These are phyloP conservation scores for Falcunculus frontatus DNA, from an alignment of 2,113 vertebrate species.

Conservation along the genomic window DNA sequence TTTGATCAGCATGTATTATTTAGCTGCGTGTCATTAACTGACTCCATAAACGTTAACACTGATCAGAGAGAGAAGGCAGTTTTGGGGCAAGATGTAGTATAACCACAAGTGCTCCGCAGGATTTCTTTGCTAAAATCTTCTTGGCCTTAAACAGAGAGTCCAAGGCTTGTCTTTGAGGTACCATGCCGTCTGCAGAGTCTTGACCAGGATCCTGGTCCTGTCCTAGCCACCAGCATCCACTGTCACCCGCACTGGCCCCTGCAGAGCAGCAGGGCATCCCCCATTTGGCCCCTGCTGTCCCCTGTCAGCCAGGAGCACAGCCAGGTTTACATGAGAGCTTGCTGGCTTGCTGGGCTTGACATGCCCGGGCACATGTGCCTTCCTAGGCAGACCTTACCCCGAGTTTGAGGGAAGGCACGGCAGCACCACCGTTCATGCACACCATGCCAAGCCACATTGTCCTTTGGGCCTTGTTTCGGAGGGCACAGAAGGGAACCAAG, in stretches of 20 bases:
- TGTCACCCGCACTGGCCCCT: rapidly evolving
- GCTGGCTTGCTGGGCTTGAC: not conserved
- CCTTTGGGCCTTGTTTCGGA: not conserved
- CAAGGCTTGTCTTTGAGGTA: not conserved
- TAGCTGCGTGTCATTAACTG: not conserved
- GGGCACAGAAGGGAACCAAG: not conserved
- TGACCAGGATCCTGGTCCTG: rapidly evolving
- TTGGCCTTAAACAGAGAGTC: not conserved
- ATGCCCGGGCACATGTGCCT: rapidly evolving
- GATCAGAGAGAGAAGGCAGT: not conserved
- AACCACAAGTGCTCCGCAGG: rapidly evolving
- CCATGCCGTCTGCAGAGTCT: not conserved
- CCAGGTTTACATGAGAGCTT: not conserved
- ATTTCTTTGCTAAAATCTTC: not conserved
- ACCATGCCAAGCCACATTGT: not conserved
- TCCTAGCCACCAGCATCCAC: rapidly evolving
- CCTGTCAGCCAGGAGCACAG: not conserved
- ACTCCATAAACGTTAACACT: not conserved
- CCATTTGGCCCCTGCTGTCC: no score
- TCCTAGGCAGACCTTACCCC: not conserved
- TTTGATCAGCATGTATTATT: not conserved
- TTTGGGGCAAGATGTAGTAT: not conserved
- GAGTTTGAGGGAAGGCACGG: not conserved
- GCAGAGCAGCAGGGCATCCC: rapidly evolving
- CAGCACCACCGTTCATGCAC: rapidly evolving